Evolutionary conservation across 2,113 vertebrate species (phyloP), one percentile per base, ranked within the genome.

Genomic region (Pelecanoides urinatrix): DNA sequence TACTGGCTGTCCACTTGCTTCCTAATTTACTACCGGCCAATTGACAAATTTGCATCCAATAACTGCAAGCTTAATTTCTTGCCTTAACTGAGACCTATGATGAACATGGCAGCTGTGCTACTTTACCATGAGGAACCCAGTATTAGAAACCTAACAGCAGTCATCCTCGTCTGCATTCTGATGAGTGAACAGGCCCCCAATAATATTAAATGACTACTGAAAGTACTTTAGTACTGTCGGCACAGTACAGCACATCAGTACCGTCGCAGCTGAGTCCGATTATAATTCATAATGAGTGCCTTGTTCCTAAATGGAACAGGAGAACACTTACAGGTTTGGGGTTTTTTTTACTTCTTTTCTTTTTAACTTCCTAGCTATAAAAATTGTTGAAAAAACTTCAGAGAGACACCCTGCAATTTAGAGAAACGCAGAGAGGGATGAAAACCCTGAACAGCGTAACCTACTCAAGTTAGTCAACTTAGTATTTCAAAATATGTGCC

Each of bases 21-120:
- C 21, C 22, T 11, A 15, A 7, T 25, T 34, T 11, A 21, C 16
- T 72, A 32, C 20, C 11, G 55, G 5, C 21, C 15, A 0, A 23
- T 1, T 3, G 2, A 34, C 34, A 88, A 42, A 52, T 38, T 7
- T n/a, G 9, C 22, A 55, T 22, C 16, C 0, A 0, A 0, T 16
- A 61, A n/a, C 0, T 8, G n/a, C 18, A 11, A 34, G 47, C 23
- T 40, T 30, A 32, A 36, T 21, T 52, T 17, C 16, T 44, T 38
- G 9, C 26, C 36, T 32, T 71, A 50, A 40, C 9, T 2, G 22
- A 84, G 36, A 25, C 23, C 38, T 18, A 21, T 0, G 10, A 5
- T 10, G 7, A 62, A n/a, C 1, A 4, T 1, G 7, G 16, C 11
- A 42, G 8, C 49, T 34, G 16, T 19, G 62, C 45, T 56, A 14